phyloP scores from a whole-genome alignment of 2,888 invertebrate genomes.

The Tholera decimalis region DNA sequence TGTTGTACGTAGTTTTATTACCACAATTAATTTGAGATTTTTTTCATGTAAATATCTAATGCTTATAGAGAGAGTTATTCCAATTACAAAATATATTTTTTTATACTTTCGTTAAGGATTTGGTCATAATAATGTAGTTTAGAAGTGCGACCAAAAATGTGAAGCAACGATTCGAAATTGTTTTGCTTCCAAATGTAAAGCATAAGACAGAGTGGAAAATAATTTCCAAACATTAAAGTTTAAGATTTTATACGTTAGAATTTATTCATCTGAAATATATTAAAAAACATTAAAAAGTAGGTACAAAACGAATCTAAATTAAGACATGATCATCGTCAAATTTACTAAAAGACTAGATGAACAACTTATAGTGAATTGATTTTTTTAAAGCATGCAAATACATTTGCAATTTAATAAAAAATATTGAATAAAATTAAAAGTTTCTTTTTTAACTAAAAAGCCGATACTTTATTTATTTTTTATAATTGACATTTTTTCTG shows the following conservation, averaged over 20 bases:
- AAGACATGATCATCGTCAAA: slow-evolving; percentile 52
- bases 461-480: slow-evolving; percentile 25
- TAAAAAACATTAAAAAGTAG: slow-evolving; percentile 46
- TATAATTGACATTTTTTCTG: slow-evolving; percentile 71
- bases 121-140: slow-evolving; percentile 77
- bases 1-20: slow-evolving; percentile 90
- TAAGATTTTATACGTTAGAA: slow-evolving; percentile 52
- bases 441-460: slow-evolving; percentile 18
- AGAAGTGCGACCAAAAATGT: slow-evolving; percentile 52
- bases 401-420: slow-evolving; percentile 51
- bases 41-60: slow-evolving; percentile 86
- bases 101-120: slow-evolving; percentile 74
- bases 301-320: slow-evolving; percentile 33
- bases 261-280: slow-evolving; percentile 51
- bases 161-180: slow-evolving; percentile 50
- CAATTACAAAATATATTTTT: slow-evolving; percentile 81
- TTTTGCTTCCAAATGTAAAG: slow-evolving; percentile 61
- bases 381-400: slow-evolving; percentile 37
- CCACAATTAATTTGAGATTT: slow-evolving; percentile 91
- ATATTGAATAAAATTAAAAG: slow-evolving; percentile 14
- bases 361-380: slow-evolving; percentile 54
- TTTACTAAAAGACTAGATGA: slow-evolving; percentile 65
- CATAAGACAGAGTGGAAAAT: slow-evolving; percentile 30
- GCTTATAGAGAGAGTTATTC: slow-evolving; percentile 89
- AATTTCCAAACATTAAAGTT: slow-evolving; percentile 28